Evolutionary conservation across 2,113 vertebrate species (phyloP), one percentile per base, ranked within the genome.

Genomic region (Dissostichus mawsoni): DNA sequence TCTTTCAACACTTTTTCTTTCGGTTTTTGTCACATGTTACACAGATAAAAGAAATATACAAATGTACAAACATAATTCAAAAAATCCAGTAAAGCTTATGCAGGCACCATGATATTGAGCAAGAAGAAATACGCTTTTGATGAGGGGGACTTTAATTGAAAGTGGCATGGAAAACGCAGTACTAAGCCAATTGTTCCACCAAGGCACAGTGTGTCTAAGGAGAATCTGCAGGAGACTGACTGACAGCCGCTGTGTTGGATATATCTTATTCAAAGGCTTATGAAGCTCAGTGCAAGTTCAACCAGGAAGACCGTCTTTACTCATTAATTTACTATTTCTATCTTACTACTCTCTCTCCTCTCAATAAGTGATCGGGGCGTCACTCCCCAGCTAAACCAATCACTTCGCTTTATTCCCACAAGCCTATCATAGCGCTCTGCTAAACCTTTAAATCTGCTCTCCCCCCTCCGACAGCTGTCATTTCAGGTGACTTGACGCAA

Each of bases 111-210:
- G 55, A 63, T 87, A 76, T 56, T 48, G 47, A 83, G 63, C 20
- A 52, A 62, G 69, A 65, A 76, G 59, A 74, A 86, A 69, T 16
- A 12, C 5, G n/a, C 59, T 47, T 83, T 72, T 86, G 74, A 85
- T 71, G 75, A 76, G 52, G 58, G 52, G 61, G 71, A 80, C 61
- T 83, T 61, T 77, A 70, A 88, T 80, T 81, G 45, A 83, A 87
- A 87, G 65, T 29, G 33, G 71, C 71, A 73, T 45, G 41, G 69
- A 72, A 79, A 61, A 66, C 7, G 23, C 5, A 4, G 55, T 53
- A 44, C 55, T 67, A 45, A 78, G 74, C 78, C 70, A 6, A 57
- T 41, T 75, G 69, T 69, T 88, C 64, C 65, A 62, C 80, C 1
- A 25, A 78, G 63, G 56, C 63, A 23, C 47, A 47, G 64, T 12